These are phyloP conservation scores for Rhadina sibilatrix DNA, from an alignment of 2,113 vertebrate species.

Conservation along the genomic window DNA sequence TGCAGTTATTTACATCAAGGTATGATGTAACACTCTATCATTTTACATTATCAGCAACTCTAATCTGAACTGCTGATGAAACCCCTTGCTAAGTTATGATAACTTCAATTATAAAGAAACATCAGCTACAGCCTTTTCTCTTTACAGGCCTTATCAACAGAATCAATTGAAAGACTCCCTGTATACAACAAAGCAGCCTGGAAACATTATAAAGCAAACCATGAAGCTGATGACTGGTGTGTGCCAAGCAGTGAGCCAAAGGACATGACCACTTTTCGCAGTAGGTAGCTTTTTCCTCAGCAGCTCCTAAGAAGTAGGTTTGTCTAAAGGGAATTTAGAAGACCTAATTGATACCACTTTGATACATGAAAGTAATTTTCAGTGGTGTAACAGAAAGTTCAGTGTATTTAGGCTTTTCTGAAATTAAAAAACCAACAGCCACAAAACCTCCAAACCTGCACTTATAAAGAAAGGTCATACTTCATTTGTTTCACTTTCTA, in stretches of 20 bases:
- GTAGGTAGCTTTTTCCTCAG: slow-evolving; percentile 71
- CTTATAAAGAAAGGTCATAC: neutral
- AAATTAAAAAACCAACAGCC: neutral
- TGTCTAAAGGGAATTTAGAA: slow-evolving; percentile 3
- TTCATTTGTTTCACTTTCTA: slow-evolving; percentile 4
- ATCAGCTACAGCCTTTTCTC: neutral
- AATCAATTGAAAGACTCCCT: slow-evolving; percentile 92
- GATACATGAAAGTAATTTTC: neutral
- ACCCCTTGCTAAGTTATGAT: neutral
- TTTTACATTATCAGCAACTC: neutral
- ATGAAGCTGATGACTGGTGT: slow-evolving; percentile 95
- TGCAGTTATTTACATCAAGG: slow-evolving; percentile 94
- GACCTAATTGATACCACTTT: neutral
- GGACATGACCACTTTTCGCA: slow-evolving; percentile 94
- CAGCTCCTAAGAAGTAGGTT: neutral
- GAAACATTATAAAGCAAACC: slow-evolving; percentile 94
- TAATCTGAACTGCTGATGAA: neutral
- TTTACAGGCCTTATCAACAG: slow-evolving; percentile 90
- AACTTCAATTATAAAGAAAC: neutral
- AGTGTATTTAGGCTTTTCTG: neutral
- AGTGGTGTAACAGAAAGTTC: slow-evolving; percentile 1
- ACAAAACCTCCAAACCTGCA: neutral
- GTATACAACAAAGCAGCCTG: slow-evolving; percentile 96
- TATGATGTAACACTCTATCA: slow-evolving; percentile 39
- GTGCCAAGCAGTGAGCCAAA: slow-evolving; percentile 95